phyloP scores from a whole-genome alignment of 2,113 vertebrate genomes.

The Myodes glareolus region DNA sequence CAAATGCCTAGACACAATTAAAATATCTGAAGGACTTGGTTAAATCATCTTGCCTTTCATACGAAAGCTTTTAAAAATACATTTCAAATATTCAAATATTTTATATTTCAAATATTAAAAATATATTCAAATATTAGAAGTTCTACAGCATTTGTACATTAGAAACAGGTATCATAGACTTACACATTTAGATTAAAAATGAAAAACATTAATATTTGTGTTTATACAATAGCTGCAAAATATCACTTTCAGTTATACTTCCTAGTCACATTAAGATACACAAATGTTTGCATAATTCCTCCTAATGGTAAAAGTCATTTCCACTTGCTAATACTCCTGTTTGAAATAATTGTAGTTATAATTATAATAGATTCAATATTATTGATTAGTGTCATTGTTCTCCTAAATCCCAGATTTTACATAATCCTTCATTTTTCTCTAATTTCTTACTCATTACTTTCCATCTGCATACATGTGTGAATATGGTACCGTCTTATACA shows the following conservation, averaged over 20 bases:
- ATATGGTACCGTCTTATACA: fast-evolving
- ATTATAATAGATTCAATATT: not conserved
- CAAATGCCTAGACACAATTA: not conserved
- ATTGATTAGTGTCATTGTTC: not conserved
- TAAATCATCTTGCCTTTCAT: not conserved
- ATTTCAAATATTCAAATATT: not conserved
- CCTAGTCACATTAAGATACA: not conserved
- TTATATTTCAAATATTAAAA: not conserved
- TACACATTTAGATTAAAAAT: not conserved
- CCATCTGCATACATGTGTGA: not conserved
- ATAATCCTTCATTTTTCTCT: not conserved
- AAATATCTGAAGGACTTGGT: not conserved
- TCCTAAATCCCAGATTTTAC: not conserved
- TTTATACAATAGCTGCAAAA: not conserved
- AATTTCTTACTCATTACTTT: not conserved
- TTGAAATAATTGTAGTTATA: not conserved
- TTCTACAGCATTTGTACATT: not conserved
- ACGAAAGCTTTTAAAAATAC: not conserved
- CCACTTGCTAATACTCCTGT: not conserved
- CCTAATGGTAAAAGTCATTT: not conserved
- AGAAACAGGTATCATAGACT: not conserved
- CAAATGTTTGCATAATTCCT: not conserved
- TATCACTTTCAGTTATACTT: not conserved
- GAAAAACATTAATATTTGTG: not conserved
- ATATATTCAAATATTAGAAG: not conserved